Percentiles rank a stretch among this genome's conserved stretches.
phyloP scores from a whole-genome alignment of 2,888 invertebrate genomes.

The Atherix ibis region DNA sequence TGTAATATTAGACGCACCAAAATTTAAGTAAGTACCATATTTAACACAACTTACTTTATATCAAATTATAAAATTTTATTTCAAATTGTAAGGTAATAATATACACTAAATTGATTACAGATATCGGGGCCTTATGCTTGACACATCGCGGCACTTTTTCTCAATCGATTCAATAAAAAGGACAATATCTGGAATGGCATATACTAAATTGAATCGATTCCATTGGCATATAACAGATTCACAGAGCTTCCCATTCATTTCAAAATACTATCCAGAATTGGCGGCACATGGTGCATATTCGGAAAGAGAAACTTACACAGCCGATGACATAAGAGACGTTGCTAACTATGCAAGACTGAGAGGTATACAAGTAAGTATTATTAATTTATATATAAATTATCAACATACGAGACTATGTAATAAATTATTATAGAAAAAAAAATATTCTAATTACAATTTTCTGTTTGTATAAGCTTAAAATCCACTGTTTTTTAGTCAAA shows the following conservation, averaged over 20 bases:
- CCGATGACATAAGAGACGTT: slow-evolving; percentile 52
- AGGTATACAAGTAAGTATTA: slow-evolving; percentile 64
- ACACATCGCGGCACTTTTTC: slow-evolving; percentile 83
- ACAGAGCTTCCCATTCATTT: slow-evolving; percentile 79
- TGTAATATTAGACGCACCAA: slow-evolving; percentile 59
- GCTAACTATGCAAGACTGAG: slow-evolving; percentile 62
- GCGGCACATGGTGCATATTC: slow-evolving; percentile 75
- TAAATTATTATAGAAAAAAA: too few relatives aligned
- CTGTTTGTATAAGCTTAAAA: too few relatives aligned
- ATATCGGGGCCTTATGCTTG: slow-evolving; percentile 77
- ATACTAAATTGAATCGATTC: slow-evolving; percentile 79
- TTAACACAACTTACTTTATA: too few relatives aligned
- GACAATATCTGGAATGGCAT: slow-evolving; percentile 75
- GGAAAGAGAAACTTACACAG: slow-evolving; percentile 56
- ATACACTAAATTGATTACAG: slow-evolving; percentile 12
- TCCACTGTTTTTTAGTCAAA: too few relatives aligned
- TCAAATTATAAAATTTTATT: too few relatives aligned
- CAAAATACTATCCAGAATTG: slow-evolving; percentile 58
- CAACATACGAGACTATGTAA: neutral
- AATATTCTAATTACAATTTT: too few relatives aligned
- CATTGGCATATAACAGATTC: slow-evolving; percentile 89
- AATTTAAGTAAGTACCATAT: slow-evolving; percentile 33
- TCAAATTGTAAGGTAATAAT: too few relatives aligned
- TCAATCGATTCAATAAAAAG: slow-evolving; percentile 52
- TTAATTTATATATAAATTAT: neutral